Conservation (phyloP, 2,113 vertebrate species). For the Dissostichus mawsoni region DNA sequence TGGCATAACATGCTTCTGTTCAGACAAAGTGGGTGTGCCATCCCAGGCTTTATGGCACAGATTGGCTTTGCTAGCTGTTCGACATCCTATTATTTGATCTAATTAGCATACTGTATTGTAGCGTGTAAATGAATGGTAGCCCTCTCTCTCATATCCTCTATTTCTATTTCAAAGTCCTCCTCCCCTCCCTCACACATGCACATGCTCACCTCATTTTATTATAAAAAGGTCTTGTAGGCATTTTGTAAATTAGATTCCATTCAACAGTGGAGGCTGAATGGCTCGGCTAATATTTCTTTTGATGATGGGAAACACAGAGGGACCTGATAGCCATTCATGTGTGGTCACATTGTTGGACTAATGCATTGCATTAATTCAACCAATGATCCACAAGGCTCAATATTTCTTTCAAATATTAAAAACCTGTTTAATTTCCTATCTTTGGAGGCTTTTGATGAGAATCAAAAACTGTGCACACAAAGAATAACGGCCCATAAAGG, state of each 20-base stretch:
- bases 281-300: conserved; percentile 83
- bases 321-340: conserved; percentile 82
- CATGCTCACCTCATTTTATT: conserved; percentile 50
- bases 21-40: conserved; percentile 24
- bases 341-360: conserved; percentile 55
- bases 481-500: conserved; percentile 1
- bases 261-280: conserved; percentile 72
- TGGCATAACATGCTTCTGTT: conserved; percentile 1
- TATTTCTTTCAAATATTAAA: conserved; percentile 41
- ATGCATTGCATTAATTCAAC: conserved; percentile 52
- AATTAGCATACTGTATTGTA: conserved; percentile 38
- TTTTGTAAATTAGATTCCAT: conserved; percentile 82
- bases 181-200: conserved; percentile 24
- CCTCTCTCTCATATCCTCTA: conserved; percentile 59
- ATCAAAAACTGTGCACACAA: neutral
- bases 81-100: conserved; percentile 40
- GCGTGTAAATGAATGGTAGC: conserved; percentile 48
- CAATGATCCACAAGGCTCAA: conserved; percentile 39
- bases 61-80: conserved; percentile 25
- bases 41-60: conserved; percentile 27
- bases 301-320: conserved; percentile 81
- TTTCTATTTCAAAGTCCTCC: conserved; percentile 33
- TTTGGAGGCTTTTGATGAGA: conserved; percentile 29
- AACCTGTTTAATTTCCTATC: conserved; percentile 40
- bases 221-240: conserved; percentile 75